Evolutionary conservation across 2,113 vertebrate genomes (phyloP), one percentile per base, ranked within the genome.

Genomic region (Perca flavescens): DNA sequence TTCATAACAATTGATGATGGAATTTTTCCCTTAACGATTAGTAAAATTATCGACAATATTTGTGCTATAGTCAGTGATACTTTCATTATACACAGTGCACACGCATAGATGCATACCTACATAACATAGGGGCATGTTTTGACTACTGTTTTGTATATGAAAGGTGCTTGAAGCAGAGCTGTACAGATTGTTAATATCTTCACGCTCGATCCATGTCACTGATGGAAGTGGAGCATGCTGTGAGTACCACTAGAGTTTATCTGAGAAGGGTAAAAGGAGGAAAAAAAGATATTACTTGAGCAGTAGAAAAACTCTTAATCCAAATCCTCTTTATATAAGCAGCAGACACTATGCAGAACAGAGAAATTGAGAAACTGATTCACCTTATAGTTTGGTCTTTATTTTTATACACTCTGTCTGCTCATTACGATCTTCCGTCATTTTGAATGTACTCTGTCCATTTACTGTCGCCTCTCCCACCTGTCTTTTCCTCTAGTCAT

Each of bases 251-350:
- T 63, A 43, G 25, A 89, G 66, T 88, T 84, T 61, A 77, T 88
- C 73, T 84, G 67, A 78, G 77, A 71, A 72, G 54, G 79, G 11
- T 56, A 70, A 83, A 75, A 40, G 40, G 56, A 54, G 52, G 86
- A 76, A 81, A 85, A 77, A 72, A 88, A 74, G 49, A 76, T 69
- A 73, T 92, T 84, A 89, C 88, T 90, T 86, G 82, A 89, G 90
- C 84, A 88, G 86, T 79, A 77, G 82, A 86, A 85, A 86, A 82
- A 91, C 67, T 85, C 77, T 72, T 94, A 92, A 95, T 93, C 93
- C 93, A 92, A 91, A 94, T 95, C 95, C 92, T 88, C 92, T 92
- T 94, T 92, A 86, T 89, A 84, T 94, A 93, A 94, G 91, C 82
- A 79, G 84, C 85, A 87, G 79, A 77, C 76, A 86, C 65, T 80